Evolutionary conservation across 1,140 invertebrate genomes (phyloP).

Genomic region (Drosophila obscura): DNA sequence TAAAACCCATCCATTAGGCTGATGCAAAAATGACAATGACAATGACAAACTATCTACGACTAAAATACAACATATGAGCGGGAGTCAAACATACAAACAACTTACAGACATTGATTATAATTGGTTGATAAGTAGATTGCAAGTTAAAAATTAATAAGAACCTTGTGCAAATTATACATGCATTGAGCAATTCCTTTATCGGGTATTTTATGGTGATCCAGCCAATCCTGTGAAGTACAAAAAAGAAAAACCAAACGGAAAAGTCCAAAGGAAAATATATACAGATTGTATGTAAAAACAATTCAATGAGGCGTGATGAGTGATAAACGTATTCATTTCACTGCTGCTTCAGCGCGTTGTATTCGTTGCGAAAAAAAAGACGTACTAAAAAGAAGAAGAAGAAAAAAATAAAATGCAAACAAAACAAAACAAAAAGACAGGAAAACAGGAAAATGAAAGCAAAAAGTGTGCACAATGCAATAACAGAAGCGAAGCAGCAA

Average conservation of each 20-base stretch:
- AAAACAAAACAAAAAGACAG: slow-evolving; percentile 13
- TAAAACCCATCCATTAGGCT: too few species aligned
- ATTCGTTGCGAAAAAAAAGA: slow-evolving; percentile 12
- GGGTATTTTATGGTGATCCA: slow-evolving; percentile 83
- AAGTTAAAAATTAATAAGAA: slow-evolving; percentile 70
- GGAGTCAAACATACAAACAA: slow-evolving; percentile 6
- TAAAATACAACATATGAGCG: slow-evolving; percentile 26
- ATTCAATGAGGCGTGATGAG: slow-evolving; percentile 72
- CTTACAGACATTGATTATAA: slow-evolving; percentile 14
- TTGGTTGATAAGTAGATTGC: slow-evolving; percentile 26
- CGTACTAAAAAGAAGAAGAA: slow-evolving; percentile 14
- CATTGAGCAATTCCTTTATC: slow-evolving; percentile 83
- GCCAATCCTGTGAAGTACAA: slow-evolving; percentile 83
- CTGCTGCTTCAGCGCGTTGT: slow-evolving; percentile 8
- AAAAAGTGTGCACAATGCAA: slow-evolving; percentile 34
- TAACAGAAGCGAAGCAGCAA: slow-evolving; percentile 16
- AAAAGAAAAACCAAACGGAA: slow-evolving; percentile 57
- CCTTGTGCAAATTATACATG: slow-evolving; percentile 84
- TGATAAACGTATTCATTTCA: slow-evolving; percentile 47
- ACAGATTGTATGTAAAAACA: slow-evolving; percentile 43
- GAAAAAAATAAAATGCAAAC: slow-evolving; percentile 15
- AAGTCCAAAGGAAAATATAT: slow-evolving; percentile 16
- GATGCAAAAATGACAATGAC: background rate
- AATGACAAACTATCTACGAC: background rate
- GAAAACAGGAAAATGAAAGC: slow-evolving; percentile 17